A percentile compares a stretch with the other conserved stretches of the same genome.
Evolutionary conservation across 2,888 invertebrate species (phyloP).

Genomic region (Xylota segnis): DNA sequence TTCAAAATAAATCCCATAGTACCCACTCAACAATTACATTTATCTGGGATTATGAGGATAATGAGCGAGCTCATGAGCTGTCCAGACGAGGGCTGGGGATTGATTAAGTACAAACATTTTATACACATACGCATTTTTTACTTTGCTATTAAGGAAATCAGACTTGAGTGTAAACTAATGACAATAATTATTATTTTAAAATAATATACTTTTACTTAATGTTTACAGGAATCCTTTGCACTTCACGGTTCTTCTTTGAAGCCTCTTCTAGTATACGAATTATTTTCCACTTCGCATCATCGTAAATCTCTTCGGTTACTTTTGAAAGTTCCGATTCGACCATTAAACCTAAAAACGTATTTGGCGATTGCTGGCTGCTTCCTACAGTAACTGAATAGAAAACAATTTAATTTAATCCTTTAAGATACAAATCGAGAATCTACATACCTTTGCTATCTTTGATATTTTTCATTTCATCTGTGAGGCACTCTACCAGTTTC

Average conservation of each 20-base stretch:
- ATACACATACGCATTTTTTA: too few relatives aligned
- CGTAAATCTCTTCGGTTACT: conserved; percentile 45
- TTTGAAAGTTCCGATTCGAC: conserved; percentile 43
- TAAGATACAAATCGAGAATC: not conserved
- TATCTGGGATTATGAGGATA: too few relatives aligned
- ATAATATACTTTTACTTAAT: not conserved
- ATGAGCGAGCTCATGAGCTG: too few relatives aligned
- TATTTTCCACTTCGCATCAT: conserved; percentile 63
- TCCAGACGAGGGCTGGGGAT: too few relatives aligned
- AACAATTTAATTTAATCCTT: not conserved
- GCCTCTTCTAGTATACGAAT: conserved; percentile 56
- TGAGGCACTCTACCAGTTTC: conserved; percentile 8
- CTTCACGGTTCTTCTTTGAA: conserved; percentile 15
- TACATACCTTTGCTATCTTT: conserved; percentile 6
- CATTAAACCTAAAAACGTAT: conserved; percentile 46
- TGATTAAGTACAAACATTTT: too few relatives aligned
- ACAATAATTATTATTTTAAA: too few relatives aligned
- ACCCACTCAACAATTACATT: too few relatives aligned
- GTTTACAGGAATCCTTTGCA: not conserved
- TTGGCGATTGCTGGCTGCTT: conserved; percentile 11
- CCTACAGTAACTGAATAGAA: not conserved
- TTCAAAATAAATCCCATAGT: too few relatives aligned
- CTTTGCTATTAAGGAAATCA: too few relatives aligned
- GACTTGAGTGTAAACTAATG: too few relatives aligned
- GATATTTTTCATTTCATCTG: not conserved